Evolutionary conservation across 2,797 vertebrate species (phyloP).

Genomic region (Parambassis ranga): DNA sequence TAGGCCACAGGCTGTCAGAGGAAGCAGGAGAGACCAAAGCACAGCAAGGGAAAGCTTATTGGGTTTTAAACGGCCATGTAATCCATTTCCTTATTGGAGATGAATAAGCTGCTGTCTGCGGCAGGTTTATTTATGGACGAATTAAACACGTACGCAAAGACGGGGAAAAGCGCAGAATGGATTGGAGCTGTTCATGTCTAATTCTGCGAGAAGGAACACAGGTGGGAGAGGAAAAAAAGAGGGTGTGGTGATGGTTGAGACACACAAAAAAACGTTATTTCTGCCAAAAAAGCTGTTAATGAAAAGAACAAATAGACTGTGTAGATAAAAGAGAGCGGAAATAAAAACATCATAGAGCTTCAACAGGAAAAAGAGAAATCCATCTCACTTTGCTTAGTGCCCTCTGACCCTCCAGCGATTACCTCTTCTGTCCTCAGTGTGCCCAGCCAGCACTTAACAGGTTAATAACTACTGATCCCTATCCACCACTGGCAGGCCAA

Average conservation of each 20-base stretch:
- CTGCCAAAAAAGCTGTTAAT: not conserved
- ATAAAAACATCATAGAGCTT: conserved; percentile 18
- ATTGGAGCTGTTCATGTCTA: conserved; percentile 2
- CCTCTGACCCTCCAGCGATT: conserved; percentile 48
- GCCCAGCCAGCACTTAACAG: conserved; percentile 35
- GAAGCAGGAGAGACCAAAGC: conserved; percentile 18
- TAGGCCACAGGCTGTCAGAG: conserved; percentile 61
- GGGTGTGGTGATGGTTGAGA: not conserved
- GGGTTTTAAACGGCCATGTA: conserved; percentile 71
- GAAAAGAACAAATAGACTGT: not conserved
- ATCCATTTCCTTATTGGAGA: conserved; percentile 75
- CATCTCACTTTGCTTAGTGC: conserved; percentile 8
- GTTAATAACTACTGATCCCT: conserved; percentile 58
- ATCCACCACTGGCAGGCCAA: conserved; percentile 24
- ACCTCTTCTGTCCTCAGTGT: not conserved
- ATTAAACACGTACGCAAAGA: conserved; percentile 51
- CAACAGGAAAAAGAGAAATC: conserved; percentile 32
- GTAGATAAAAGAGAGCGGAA: conserved; percentile 8
- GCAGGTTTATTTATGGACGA: conserved; percentile 60
- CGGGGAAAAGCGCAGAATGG: conserved; percentile 27
- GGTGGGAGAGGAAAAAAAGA: not conserved
- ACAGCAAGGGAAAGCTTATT: conserved; percentile 65
- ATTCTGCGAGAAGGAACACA: not conserved
- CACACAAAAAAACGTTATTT: not conserved
- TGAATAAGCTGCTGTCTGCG: conserved; percentile 66